Evolutionary conservation across 2,888 invertebrate species (phyloP).

Genomic region (Pammene fasciana): DNA sequence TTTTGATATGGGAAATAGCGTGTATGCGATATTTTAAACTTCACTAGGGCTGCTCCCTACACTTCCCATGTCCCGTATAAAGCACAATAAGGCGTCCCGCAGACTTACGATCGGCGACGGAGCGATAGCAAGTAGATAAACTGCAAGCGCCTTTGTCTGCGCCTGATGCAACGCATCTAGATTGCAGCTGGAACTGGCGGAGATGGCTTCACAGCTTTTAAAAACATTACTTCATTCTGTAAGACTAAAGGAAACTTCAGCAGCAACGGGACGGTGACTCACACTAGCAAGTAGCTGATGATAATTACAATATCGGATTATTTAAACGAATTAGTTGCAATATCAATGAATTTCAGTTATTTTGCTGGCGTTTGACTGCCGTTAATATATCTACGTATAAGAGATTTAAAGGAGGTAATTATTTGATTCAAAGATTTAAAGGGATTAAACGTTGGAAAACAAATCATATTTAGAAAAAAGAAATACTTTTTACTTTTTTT

Average conservation of each 20-base stretch:
- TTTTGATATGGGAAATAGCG: background rate
- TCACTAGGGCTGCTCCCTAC: background rate
- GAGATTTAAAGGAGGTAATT: too few species aligned
- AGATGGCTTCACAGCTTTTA: constrained; percentile 7
- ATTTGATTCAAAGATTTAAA: too few species aligned
- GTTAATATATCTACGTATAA: too few species aligned
- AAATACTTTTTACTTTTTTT: too few species aligned
- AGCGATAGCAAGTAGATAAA: constrained; percentile 34
- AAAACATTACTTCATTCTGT: background rate
- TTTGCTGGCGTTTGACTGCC: too few species aligned
- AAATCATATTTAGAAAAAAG: too few species aligned
- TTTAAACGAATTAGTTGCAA: too few species aligned
- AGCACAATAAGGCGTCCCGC: constrained; percentile 31
- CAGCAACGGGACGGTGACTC: background rate
- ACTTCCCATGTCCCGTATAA: constrained; percentile 10
- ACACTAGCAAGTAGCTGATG: too few species aligned
- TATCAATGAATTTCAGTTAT: too few species aligned
- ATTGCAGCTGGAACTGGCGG: constrained; percentile 16
- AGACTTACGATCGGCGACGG: constrained; percentile 35
- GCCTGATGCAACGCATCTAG: constrained; percentile 28
- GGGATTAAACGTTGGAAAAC: too few species aligned
- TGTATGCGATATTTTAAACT: background rate
- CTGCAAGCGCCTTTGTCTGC: constrained; percentile 31
- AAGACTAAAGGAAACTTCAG: background rate
- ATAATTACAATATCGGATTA: too few species aligned